phyloP scores from a whole-genome alignment of 2,113 vertebrate genomes.

The Danionella cerebrum region DNA sequence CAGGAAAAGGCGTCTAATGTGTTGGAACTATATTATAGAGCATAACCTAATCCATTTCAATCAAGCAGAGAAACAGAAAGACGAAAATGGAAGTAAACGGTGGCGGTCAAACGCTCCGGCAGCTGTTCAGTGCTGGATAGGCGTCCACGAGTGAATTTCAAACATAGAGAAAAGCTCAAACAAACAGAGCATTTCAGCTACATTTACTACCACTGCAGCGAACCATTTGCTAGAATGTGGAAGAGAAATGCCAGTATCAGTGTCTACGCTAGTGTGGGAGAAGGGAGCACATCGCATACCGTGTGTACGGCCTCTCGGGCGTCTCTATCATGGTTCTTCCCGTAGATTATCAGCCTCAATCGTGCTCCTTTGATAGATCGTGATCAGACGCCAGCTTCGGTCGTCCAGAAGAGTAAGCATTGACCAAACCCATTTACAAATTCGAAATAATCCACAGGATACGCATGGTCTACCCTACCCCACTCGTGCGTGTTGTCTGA shows the following conservation, averaged over 20 bases:
- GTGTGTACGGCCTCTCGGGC: not conserved
- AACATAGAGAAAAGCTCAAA: not conserved
- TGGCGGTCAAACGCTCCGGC: not conserved
- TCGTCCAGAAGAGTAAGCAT: not conserved
- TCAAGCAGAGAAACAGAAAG: not conserved
- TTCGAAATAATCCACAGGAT: not conserved
- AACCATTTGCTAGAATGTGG: not conserved
- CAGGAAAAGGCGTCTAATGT: too few relatives aligned
- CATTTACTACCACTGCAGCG: not conserved
- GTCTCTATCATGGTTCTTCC: slow-evolving; percentile 6
- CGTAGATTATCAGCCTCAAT: not conserved
- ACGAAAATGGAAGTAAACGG: not conserved
- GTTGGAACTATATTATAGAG: too few relatives aligned
- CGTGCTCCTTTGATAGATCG: not conserved
- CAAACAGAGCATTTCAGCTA: too few relatives aligned
- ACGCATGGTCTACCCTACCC: not conserved
- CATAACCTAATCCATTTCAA: too few relatives aligned
- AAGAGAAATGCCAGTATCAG: not conserved
- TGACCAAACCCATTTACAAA: not conserved
- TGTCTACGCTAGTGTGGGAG: not conserved
- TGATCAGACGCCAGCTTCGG: slow-evolving; percentile 8
- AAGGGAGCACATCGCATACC: slow-evolving; percentile 20
- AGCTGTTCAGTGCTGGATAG: not conserved
- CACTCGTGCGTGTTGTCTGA: not conserved
- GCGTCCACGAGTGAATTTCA: not conserved